phyloP scores from a whole-genome alignment of 2,797 vertebrate species.

The Hapalemur alaotrensis region DNA sequence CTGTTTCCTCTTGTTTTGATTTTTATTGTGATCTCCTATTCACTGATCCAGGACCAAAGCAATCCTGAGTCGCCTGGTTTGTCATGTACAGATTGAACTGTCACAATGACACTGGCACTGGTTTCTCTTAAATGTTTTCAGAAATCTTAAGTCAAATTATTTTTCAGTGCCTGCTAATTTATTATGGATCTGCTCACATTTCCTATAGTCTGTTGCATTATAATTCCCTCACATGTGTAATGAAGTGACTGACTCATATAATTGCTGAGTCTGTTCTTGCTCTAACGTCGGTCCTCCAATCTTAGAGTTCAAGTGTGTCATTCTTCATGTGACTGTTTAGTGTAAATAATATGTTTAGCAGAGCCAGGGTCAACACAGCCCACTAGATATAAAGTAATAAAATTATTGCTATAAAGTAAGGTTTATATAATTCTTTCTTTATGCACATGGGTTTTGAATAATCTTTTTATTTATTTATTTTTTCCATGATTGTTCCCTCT shows the following conservation, averaged over 20 bases:
- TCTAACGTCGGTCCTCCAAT: neutral
- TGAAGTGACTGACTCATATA: neutral
- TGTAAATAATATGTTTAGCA: neutral
- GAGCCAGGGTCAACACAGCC: neutral
- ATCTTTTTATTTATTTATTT: neutral
- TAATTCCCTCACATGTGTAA: neutral
- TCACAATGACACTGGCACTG: neutral
- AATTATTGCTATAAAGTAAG: neutral
- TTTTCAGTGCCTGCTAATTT: neutral
- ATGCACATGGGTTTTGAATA: neutral
- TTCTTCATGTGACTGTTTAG: neutral
- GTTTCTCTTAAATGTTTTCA: neutral
- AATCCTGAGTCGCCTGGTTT: neutral
- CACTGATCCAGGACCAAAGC: neutral
- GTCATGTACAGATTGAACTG: neutral
- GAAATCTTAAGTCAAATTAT: neutral
- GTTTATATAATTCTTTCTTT: neutral
- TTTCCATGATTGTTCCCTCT: fast-evolving
- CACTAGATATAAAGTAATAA: neutral
- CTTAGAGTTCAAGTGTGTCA: neutral
- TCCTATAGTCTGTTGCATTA: neutral
- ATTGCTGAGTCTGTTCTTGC: neutral
- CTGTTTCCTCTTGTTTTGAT: neutral
- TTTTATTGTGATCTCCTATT: neutral
- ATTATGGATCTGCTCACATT: neutral